These are phyloP conservation scores for Aspidapion aeneum DNA, from an alignment of 2,888 invertebrate species.

Conservation along the genomic window DNA sequence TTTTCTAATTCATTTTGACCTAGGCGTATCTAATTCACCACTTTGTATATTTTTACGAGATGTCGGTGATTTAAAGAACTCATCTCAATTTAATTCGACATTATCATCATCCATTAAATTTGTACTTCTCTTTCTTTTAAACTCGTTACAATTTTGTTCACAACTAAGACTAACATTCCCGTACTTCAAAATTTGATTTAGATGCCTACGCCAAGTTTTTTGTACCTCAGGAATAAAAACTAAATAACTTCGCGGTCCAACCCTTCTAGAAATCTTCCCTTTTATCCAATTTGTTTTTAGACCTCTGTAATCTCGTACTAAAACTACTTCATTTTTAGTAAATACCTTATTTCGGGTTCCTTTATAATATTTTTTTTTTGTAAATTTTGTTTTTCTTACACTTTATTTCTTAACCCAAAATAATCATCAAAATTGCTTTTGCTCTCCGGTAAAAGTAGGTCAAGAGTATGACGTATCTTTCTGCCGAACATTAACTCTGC, in stretches of 20 bases:
- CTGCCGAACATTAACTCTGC: not conserved
- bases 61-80: too few relatives aligned
- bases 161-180: too few relatives aligned
- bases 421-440: not conserved
- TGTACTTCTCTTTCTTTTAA: too few relatives aligned
- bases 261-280: not conserved
- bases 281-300: not conserved
- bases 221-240: not conserved
- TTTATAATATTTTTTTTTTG: not conserved
- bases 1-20: too few relatives aligned
- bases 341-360: not conserved
- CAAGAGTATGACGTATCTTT: not conserved
- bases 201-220: not conserved
- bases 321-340: not conserved
- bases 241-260: not conserved
- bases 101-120: too few relatives aligned
- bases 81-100: too few relatives aligned
- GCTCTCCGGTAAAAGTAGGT: not conserved
- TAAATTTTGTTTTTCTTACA: not conserved
- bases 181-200: not conserved
- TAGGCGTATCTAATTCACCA: too few relatives aligned
- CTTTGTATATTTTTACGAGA: too few relatives aligned
- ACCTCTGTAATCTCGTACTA: not conserved
- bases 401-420: not conserved
- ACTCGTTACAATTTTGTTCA: too few relatives aligned